Conservation (phyloP, 2,888 invertebrate genomes). For the Junonia oenone region DNA sequence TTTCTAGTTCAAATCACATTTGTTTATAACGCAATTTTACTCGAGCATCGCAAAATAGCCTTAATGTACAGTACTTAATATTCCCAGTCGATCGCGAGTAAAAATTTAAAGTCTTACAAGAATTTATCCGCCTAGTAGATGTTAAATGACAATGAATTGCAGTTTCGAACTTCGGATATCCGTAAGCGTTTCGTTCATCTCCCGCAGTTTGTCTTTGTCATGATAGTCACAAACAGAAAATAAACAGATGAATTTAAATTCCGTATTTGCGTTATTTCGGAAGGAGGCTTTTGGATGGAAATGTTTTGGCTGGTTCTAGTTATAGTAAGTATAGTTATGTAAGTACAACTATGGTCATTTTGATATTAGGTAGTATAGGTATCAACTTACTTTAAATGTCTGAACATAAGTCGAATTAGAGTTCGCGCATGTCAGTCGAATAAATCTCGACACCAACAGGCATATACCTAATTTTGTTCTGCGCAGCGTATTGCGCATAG, state of each 20-base stretch:
- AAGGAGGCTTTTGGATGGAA: constrained; percentile 1
- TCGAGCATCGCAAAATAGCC: too few relatives aligned
- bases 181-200: background rate
- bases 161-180: background rate
- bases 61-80: background rate
- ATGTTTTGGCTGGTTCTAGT: background rate
- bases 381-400: too few relatives aligned
- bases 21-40: too few relatives aligned
- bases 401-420: too few relatives aligned
- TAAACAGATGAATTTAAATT: background rate
- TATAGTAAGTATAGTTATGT: too few relatives aligned
- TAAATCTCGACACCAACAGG: too few relatives aligned
- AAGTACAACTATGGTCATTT: too few relatives aligned
- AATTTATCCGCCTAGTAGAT: background rate
- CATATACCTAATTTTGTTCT: too few relatives aligned
- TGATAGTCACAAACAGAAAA: background rate
- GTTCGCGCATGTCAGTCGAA: too few relatives aligned
- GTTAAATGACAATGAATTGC: background rate
- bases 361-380: too few relatives aligned
- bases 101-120: background rate
- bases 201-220: background rate
- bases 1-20: too few relatives aligned
- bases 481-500: too few relatives aligned
- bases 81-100: background rate
- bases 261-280: background rate